Conservation (phyloP, 92 coral and sea anemone genomes). For the Blastomussa wellsi region DNA sequence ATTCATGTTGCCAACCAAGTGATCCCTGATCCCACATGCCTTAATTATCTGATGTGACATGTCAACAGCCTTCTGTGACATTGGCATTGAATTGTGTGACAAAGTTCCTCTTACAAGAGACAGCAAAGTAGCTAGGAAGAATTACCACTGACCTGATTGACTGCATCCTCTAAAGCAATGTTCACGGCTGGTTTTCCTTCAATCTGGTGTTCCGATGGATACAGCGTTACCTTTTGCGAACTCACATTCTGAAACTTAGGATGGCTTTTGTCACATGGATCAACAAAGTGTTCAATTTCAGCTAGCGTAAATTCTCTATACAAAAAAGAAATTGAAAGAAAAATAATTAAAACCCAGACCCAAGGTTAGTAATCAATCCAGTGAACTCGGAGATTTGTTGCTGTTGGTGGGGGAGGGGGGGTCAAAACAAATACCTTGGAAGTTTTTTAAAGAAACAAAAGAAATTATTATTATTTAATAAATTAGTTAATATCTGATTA, state of each 20-base stretch:
- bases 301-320: slow-evolving; percentile 93
- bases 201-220: slow-evolving; percentile 81
- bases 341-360: background rate
- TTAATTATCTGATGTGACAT: background rate
- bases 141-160: slow-evolving; percentile 44
- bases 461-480: no score
- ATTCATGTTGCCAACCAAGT: no score
- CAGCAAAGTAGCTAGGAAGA: background rate
- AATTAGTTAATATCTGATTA: no score
- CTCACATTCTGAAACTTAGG: slow-evolving; percentile 86
- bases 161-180: slow-evolving; percentile 83
- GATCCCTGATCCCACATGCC: no score
- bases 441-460: no score
- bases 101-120: background rate
- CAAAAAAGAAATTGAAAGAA: background rate
- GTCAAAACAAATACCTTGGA: no score
- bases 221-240: slow-evolving; percentile 71
- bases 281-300: slow-evolving; percentile 98
- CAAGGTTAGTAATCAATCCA: no score
- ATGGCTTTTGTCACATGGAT: slow-evolving; percentile 93
- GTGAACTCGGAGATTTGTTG: no score
- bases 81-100: background rate
- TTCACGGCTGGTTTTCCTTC: slow-evolving; percentile 83
- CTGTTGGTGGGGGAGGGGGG: no score
- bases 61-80: background rate